phyloP scores from a whole-genome alignment of 2,113 vertebrate genomes.

The Clinocottus analis region DNA sequence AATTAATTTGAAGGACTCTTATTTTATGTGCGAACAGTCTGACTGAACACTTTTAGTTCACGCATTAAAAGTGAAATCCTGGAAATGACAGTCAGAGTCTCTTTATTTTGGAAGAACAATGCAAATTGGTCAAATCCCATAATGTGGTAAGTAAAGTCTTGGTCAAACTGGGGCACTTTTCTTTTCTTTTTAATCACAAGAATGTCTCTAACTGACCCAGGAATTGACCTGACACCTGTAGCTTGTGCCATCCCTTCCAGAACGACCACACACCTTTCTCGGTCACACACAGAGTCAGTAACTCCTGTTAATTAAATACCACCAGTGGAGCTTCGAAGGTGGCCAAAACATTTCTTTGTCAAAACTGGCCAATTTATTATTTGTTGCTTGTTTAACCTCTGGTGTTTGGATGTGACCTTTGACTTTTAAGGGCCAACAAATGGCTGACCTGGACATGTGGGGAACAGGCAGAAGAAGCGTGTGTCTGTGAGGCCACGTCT shows the following conservation, averaged over 20 bases:
- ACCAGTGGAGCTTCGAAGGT: constrained; percentile 10
- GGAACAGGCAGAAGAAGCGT: constrained; percentile 72
- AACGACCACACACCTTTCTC: constrained; percentile 66
- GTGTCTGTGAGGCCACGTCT: constrained; percentile 26
- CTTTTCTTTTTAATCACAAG: constrained; percentile 17
- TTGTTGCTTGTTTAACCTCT: constrained; percentile 75
- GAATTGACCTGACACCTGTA: constrained; percentile 56
- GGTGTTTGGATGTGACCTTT: constrained; percentile 52
- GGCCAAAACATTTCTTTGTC: constrained; percentile 61
- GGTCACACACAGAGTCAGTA: constrained; percentile 13
- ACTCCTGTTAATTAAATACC: constrained; percentile 53
- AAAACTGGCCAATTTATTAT: constrained; percentile 65
- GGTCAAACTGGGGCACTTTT: constrained; percentile 26
- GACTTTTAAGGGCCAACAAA: constrained; percentile 55
- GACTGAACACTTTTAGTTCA: too few relatives aligned
- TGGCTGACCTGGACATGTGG: constrained; percentile 74
- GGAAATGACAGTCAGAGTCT: too few relatives aligned
- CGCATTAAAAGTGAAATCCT: too few relatives aligned
- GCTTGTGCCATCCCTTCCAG: constrained; percentile 39
- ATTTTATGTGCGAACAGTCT: constrained; percentile 48
- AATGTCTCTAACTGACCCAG: constrained; percentile 17
- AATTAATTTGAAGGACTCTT: constrained; percentile 51
- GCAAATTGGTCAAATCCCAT: constrained; percentile 49
- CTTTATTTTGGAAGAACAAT: constrained; percentile 70
- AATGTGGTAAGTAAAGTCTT: constrained; percentile 8